Evolutionary conservation across 2,888 invertebrate species (phyloP), one percentile per base, ranked within the genome.

Genomic region (Athrips mouffetella): DNA sequence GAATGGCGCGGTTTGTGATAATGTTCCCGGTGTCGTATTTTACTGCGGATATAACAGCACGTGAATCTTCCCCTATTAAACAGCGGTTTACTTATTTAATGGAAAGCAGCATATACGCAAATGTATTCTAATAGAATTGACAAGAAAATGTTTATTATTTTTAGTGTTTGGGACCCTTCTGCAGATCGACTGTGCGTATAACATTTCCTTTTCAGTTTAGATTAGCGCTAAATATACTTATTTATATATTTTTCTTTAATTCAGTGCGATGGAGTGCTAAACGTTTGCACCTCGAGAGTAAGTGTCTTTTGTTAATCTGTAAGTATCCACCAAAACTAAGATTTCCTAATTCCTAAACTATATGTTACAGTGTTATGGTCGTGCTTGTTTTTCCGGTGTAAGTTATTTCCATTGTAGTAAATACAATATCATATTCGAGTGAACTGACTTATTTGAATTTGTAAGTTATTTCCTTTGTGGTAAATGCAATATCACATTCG

Each of bases 241-340:
- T 13, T 13, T 13, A 15, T 15, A 7, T 15, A 8, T 31, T 5
- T 46, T 39, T 37, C 4, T 5, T 23, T 35, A 8, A 23, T 13
- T 8, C 40, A 47, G 47, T 47, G 47, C 31, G 47, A 47, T 18
- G 47, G 47, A 31, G n/a, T 47, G 3, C 23, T 47, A 1, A 47
- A 47, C 41, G 31, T 47, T 1, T 47, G 47, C 31, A 41, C 41
- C 18, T 6, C 47, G 3, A 47, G 41, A 47, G 47, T 47, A 25
- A 47, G 47, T 41, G 3, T n/a, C n/a, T n/a, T n/a, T n/a, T n/a
- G n/a, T n/a, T n/a, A n/a, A n/a, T n/a, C n/a, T n/a, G n/a, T n/a
- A n/a, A n/a, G n/a, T n/a, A n/a, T n/a, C n/a, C 16, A 16, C 4
- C 2, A 18, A 42, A 10, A 8, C 10, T 16, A 42, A 11, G 15